These are phyloP conservation scores for Hypomesus transpacificus DNA, from an alignment of 2,113 vertebrate genomes.

Conservation along the genomic window DNA sequence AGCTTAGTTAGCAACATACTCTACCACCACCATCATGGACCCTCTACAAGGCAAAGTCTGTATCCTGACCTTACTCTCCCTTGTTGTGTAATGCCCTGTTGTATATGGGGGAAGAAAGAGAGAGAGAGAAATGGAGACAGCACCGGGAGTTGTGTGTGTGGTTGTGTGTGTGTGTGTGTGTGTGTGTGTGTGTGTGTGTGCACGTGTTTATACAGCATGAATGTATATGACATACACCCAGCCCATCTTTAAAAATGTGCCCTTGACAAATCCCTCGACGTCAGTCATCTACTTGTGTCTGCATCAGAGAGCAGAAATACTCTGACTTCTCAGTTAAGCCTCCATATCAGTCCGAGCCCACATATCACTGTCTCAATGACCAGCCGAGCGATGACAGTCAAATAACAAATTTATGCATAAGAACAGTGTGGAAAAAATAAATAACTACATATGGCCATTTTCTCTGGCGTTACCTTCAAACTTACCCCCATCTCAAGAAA, in stretches of 20 bases:
- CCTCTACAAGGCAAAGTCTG: too few relatives aligned
- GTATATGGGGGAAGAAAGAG: too few relatives aligned
- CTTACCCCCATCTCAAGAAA: conserved; percentile 22
- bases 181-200: too few relatives aligned
- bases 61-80: too few relatives aligned
- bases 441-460: conserved; percentile 19
- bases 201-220: too few relatives aligned
- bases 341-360: not conserved
- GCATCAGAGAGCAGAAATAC: too few relatives aligned
- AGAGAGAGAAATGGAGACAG: too few relatives aligned
- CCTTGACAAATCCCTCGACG: not conserved
- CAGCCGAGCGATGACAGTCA: conserved; percentile 1
- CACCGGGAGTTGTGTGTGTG: too few relatives aligned
- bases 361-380: conserved; percentile 2
- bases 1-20: not conserved
- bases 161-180: too few relatives aligned
- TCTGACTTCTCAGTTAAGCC: too few relatives aligned
- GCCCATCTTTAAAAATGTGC: conserved; percentile 1
- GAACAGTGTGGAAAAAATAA: conserved; percentile 13
- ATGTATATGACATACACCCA: too few relatives aligned
- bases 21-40: not conserved
- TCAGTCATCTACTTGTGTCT: conserved; percentile 5
- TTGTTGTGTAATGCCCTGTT: too few relatives aligned
- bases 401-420: conserved; percentile 7
- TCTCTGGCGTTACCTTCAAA: not conserved